phyloP scores from a whole-genome alignment of 2,888 invertebrate species.

The Rhamphomyia laevipes region DNA sequence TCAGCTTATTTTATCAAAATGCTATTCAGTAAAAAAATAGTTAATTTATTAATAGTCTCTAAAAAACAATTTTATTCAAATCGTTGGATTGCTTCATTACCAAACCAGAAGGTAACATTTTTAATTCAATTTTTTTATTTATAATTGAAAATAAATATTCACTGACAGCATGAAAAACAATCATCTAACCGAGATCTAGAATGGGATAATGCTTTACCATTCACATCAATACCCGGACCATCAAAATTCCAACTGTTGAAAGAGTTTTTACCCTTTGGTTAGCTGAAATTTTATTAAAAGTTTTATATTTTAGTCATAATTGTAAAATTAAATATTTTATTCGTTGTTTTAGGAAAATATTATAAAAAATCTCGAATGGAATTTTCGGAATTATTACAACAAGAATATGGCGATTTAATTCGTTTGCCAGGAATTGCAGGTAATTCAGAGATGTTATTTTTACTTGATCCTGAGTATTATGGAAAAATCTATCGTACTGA shows the following conservation, averaged over 20 bases:
- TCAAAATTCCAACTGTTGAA: conserved; percentile 20
- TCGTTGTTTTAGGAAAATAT: conserved; percentile 16
- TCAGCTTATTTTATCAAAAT: too few relatives aligned
- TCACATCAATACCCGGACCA: conserved; percentile 25
- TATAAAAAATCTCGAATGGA: not conserved
- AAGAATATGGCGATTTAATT: conserved; percentile 8
- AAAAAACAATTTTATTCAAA: too few relatives aligned
- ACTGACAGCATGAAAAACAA: not conserved
- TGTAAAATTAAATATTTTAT: not conserved
- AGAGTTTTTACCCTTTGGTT: conserved; percentile 27
- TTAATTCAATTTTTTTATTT: too few relatives aligned
- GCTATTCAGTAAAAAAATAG: too few relatives aligned
- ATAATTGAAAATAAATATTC: too few relatives aligned
- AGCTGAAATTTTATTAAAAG: conserved; percentile 2
- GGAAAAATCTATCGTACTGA: conserved; percentile 17
- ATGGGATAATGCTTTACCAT: conserved; percentile 22
- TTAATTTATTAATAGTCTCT: too few relatives aligned
- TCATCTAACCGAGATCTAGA: not conserved
- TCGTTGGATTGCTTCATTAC: too few relatives aligned
- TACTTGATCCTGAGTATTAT: conserved; percentile 8
- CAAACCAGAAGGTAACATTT: too few relatives aligned
- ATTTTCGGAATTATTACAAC: not conserved
- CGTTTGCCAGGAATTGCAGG: conserved; percentile 6
- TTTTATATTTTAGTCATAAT: not conserved
- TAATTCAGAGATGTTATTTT: conserved; percentile 6